These are phyloP conservation scores for Cyphomyrus plagiostoma DNA, from an alignment of 2,113 vertebrate species.

Conservation along the genomic window DNA sequence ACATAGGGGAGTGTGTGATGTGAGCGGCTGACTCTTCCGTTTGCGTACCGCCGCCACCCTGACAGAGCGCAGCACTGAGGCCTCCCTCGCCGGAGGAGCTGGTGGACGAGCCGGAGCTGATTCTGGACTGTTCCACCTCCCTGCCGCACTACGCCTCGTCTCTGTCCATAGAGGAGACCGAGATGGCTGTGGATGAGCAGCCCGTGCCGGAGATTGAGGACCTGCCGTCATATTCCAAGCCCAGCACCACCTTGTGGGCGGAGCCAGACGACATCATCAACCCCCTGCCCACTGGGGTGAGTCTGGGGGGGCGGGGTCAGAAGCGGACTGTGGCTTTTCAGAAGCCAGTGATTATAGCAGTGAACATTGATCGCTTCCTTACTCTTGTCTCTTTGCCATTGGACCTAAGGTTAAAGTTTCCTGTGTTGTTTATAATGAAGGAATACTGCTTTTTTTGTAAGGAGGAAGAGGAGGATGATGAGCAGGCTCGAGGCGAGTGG, in stretches of 20 bases:
- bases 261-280: slow-evolving; percentile 17
- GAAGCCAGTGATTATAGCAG: neutral
- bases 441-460: neutral
- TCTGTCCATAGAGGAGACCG: slow-evolving; percentile 44
- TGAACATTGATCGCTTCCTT: neutral
- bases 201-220: slow-evolving; percentile 41
- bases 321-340: neutral
- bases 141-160: slow-evolving; percentile 51
- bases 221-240: neutral
- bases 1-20: neutral
- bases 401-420: neutral
- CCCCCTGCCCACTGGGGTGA: neutral
- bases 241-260: neutral
- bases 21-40: neutral
- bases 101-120: slow-evolving; percentile 68
- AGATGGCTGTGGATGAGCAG: slow-evolving; percentile 73
- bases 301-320: neutral
- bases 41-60: slow-evolving; percentile 24
- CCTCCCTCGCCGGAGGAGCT: slow-evolving; percentile 60
- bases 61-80: slow-evolving; percentile 63
- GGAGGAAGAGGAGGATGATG: neutral
- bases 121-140: slow-evolving; percentile 62
- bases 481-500: neutral
- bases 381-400: neutral
- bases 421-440: neutral